Percentiles rank a stretch among this genome's conserved stretches.
phyloP scores from a whole-genome alignment of 2,113 vertebrate species.

The Trochalopteron elliotii region DNA sequence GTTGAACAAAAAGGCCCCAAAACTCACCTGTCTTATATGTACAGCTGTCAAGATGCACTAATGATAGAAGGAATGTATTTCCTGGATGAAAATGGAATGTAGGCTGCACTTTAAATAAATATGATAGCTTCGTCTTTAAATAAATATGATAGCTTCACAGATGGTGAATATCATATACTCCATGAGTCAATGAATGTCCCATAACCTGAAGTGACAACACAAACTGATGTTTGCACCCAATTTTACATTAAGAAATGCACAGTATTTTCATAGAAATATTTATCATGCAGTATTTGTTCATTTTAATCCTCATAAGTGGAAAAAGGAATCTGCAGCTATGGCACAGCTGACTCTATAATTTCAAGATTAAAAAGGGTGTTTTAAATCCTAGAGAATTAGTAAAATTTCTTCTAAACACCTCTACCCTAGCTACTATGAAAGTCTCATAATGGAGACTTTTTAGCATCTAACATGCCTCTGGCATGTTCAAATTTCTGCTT shows the following conservation, averaged over 20 bases:
- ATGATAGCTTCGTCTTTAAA: neutral
- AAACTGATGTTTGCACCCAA: neutral
- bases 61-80: neutral
- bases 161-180: neutral
- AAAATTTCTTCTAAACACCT: neutral
- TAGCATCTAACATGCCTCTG: neutral
- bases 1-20: neutral
- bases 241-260: neutral
- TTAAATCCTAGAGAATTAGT: neutral
- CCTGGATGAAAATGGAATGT: neutral
- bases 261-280: neutral
- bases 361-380: neutral
- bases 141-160: neutral
- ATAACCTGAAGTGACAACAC: neutral
- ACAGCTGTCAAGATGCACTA: neutral
- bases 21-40: neutral
- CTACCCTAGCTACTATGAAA: neutral
- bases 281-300: neutral
- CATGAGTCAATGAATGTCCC: neutral
- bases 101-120: neutral
- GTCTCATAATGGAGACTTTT: neutral
- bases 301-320: neutral
- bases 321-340: neutral
- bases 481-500: conserved; percentile 9
- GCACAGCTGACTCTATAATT: neutral